These are phyloP conservation scores for Cromileptes altivelis DNA, from an alignment of 2,113 vertebrate species.

Conservation along the genomic window DNA sequence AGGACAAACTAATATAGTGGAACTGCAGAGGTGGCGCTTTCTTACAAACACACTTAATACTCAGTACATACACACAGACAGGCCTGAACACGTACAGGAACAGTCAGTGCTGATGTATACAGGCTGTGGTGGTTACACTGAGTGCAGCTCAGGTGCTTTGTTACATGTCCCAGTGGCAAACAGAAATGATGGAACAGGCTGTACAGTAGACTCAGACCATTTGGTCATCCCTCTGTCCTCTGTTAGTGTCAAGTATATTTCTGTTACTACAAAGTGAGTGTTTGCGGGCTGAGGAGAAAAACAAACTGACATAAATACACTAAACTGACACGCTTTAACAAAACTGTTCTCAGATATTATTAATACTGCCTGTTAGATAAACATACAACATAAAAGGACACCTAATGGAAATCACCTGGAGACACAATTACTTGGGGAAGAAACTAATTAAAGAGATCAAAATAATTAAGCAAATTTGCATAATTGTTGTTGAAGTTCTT, in stretches of 20 bases:
- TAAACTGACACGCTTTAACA: background rate
- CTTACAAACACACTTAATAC: slow-evolving; percentile 23
- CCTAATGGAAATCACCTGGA: slow-evolving; percentile 52
- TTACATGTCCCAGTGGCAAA: slow-evolving; percentile 19
- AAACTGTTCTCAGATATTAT: background rate
- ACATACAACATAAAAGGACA: slow-evolving; percentile 45
- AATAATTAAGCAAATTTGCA: slow-evolving; percentile 57
- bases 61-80: slow-evolving; percentile 19
- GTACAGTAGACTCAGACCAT: slow-evolving; percentile 18
- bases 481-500: slow-evolving; percentile 44
- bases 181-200: slow-evolving; percentile 32
- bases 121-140: slow-evolving; percentile 3
- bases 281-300: slow-evolving; percentile 2
- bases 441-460: slow-evolving; percentile 60
- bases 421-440: slow-evolving; percentile 37
- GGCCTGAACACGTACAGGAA: slow-evolving; percentile 1
- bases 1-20: slow-evolving; percentile 68
- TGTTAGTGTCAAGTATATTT: slow-evolving; percentile 21
- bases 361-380: slow-evolving; percentile 23
- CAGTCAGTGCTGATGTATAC: slow-evolving; percentile 5
- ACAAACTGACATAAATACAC: background rate
- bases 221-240: slow-evolving; percentile 28
- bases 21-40: slow-evolving; percentile 69
- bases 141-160: slow-evolving; percentile 21
- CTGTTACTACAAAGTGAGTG: slow-evolving; percentile 1